A percentile compares a stretch with the other conserved stretches of the same genome.
phyloP scores from a whole-genome alignment of 2,888 invertebrate genomes.

The Eucera pruinosa region DNA sequence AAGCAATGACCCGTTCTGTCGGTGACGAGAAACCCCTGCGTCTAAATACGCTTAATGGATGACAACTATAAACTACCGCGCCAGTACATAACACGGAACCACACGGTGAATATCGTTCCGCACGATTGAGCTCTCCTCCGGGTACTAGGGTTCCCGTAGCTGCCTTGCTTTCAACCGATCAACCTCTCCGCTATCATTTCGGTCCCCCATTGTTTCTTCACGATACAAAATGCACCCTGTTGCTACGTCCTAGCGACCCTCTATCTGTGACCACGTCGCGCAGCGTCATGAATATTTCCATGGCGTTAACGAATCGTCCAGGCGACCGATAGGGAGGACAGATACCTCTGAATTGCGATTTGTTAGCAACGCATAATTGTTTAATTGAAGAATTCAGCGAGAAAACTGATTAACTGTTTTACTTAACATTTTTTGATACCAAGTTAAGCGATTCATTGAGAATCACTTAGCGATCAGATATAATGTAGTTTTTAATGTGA shows the following conservation, averaged over 20 bases:
- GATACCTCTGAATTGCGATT: neutral
- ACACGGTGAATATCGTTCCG: constrained; percentile 74
- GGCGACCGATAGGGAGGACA: neutral
- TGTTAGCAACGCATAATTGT: no score
- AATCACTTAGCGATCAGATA: no score
- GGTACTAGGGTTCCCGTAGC: constrained; percentile 44
- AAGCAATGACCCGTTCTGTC: constrained; percentile 65
- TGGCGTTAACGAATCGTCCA: constrained; percentile 28
- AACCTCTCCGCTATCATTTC: constrained; percentile 62
- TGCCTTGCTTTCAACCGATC: constrained; percentile 46
- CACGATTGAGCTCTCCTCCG: constrained; percentile 70
- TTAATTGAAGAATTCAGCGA: no score
- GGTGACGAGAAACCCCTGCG: constrained; percentile 63
- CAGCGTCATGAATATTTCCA: constrained; percentile 45
- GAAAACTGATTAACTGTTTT: no score
- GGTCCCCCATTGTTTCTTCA: constrained; percentile 69
- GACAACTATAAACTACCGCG: constrained; percentile 76
- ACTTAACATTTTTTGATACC: no score
- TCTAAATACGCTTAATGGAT: constrained; percentile 74
- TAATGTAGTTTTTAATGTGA: no score
- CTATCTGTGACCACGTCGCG: constrained; percentile 9
- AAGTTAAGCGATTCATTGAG: no score
- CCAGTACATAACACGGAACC: constrained; percentile 71
- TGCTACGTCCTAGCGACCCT: constrained; percentile 43
- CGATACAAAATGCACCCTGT: constrained; percentile 63